Evolutionary conservation across 2,797 vertebrate species (phyloP).

Genomic region (Sebastes baramenuke): DNA sequence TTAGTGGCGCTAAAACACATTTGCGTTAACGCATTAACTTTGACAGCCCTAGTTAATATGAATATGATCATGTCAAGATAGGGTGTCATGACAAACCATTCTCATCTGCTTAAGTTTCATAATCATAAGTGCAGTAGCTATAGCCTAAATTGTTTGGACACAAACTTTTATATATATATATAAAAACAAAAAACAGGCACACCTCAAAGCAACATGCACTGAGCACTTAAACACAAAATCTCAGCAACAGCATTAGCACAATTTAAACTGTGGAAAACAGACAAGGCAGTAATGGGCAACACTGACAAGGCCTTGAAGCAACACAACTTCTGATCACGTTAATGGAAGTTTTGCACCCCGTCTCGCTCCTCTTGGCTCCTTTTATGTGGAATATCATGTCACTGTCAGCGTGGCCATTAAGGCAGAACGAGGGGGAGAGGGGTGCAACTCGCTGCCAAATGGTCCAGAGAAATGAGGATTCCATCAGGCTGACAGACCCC

Average conservation of each 20-base stretch:
- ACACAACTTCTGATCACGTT: slow-evolving; percentile 71
- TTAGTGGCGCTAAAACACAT: too few relatives aligned
- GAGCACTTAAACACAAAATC: slow-evolving; percentile 11
- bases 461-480: slow-evolving; percentile 81
- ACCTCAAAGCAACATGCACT: not conserved
- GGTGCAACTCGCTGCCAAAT: slow-evolving; percentile 74
- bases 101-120: not conserved
- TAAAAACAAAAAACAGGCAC: not conserved
- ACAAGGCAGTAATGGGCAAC: slow-evolving; percentile 46
- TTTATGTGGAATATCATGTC: slow-evolving; percentile 78
- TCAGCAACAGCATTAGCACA: slow-evolving; percentile 37
- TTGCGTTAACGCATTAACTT: too few relatives aligned
- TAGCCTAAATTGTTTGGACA: not conserved
- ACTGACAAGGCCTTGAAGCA: slow-evolving; percentile 63
- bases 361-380: slow-evolving; percentile 62
- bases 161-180: not conserved
- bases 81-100: not conserved
- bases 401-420: slow-evolving; percentile 74
- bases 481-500: slow-evolving; percentile 80
- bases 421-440: slow-evolving; percentile 69
- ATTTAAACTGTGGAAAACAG: slow-evolving; percentile 40
- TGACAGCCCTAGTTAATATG: too few relatives aligned
- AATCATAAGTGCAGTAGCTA: not conserved
- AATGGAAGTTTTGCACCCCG: slow-evolving; percentile 67
- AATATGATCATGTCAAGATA: not conserved